These are phyloP conservation scores for Drosophila mauritiana DNA, from an alignment of 1,140 invertebrate genomes.

Conservation along the genomic window DNA sequence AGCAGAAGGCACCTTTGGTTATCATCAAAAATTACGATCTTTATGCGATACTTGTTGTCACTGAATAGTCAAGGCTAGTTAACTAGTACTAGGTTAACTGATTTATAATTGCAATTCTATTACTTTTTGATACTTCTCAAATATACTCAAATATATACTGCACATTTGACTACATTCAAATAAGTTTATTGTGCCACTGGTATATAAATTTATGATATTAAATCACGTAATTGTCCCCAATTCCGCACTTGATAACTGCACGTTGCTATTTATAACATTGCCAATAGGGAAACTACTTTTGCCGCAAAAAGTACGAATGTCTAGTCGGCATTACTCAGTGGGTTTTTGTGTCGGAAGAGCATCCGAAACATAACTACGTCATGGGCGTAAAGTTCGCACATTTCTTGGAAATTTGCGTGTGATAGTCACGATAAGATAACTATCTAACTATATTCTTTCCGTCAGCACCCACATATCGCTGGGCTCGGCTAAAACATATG, in stretches of 20 bases:
- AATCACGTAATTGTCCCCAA: not conserved
- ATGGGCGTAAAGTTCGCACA: conserved; percentile 71
- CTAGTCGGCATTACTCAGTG: conserved; percentile 18
- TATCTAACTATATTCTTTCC: conserved; percentile 21
- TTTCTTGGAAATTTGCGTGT: conserved; percentile 47
- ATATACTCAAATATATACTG: too few relatives aligned
- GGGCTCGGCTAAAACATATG: not conserved
- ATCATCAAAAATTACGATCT: conserved; percentile 1
- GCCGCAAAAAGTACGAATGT: not conserved
- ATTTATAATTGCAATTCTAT: not conserved
- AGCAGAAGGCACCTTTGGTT: conserved; percentile 10
- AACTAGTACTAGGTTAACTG: not conserved
- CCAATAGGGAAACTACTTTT: conserved; percentile 19
- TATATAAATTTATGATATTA: not conserved
- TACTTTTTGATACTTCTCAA: not conserved
- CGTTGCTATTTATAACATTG: conserved; percentile 7
- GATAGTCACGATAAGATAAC: conserved; percentile 56
- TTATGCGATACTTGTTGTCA: not conserved
- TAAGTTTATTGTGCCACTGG: not conserved
- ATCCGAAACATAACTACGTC: conserved; percentile 56
- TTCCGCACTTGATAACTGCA: conserved; percentile 5
- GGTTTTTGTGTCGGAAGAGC: conserved; percentile 20
- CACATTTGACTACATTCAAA: too few relatives aligned
- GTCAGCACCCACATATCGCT: conserved; percentile 45
- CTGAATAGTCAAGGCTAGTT: not conserved